Conservation (phyloP, 2,113 vertebrate species). For the Menidia beryllina region DNA sequence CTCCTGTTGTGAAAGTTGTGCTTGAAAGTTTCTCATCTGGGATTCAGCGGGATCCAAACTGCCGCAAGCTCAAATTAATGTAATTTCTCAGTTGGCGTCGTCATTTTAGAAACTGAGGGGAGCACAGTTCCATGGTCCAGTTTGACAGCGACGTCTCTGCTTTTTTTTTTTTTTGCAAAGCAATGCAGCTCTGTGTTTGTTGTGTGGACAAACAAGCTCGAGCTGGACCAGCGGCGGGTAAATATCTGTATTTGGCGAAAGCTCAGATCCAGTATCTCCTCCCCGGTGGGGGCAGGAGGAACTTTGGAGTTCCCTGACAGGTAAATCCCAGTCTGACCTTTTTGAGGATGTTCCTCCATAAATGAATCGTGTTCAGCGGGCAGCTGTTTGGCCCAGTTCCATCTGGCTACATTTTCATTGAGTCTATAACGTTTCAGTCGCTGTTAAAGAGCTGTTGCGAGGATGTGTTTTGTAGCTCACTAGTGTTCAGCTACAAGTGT, state of each 20-base stretch:
- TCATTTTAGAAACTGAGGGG: no score
- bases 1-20: conserved; percentile 18
- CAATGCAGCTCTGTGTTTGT: conserved; percentile 7
- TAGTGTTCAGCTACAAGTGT: conserved; percentile 21
- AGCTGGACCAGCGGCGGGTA: conserved; percentile 30
- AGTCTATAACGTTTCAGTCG: conserved; percentile 27
- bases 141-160: conserved; percentile 10
- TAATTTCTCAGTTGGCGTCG: no score
- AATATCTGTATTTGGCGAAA: no score
- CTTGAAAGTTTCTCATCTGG: conserved; percentile 23
- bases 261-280: conserved; percentile 32
- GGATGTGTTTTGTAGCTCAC: conserved; percentile 27
- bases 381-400: conserved; percentile 25
- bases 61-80: conserved; percentile 17
- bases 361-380: conserved; percentile 48
- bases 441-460: conserved; percentile 27
- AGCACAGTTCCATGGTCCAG: neutral
- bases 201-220: conserved; percentile 26
- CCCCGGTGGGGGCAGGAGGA: conserved; percentile 21
- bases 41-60: conserved; percentile 9
- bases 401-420: conserved; percentile 36
- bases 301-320: conserved; percentile 47
- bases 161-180: neutral
- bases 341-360: conserved; percentile 30
- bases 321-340: conserved; percentile 49